These are phyloP conservation scores for Caenorhabditis plicata DNA, from an alignment of 2,888 invertebrate species.

Conservation along the genomic window DNA sequence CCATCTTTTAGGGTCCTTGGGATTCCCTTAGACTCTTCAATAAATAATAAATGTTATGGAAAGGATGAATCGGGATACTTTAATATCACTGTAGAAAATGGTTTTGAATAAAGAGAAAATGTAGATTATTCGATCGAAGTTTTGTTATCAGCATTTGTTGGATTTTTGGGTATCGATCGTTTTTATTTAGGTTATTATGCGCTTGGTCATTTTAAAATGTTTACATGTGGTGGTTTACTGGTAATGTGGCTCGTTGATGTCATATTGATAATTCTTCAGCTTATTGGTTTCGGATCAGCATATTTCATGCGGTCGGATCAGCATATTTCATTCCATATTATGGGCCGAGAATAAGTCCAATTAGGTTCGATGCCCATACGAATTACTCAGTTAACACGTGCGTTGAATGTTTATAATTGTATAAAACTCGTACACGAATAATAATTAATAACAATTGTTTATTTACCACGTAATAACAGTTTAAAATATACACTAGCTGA, in stretches of 20 bases:
- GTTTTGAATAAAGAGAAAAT: conserved; percentile 37
- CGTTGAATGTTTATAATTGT: neutral
- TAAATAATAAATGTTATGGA: too few relatives aligned
- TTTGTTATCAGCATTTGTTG: conserved; percentile 89
- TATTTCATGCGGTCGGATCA: conserved; percentile 69
- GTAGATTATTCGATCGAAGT: conserved; percentile 71
- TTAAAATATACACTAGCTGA: too few relatives aligned
- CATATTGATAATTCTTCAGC: conserved; percentile 82
- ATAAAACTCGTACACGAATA: too few relatives aligned
- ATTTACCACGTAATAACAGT: too few relatives aligned
- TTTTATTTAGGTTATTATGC: conserved; percentile 98
- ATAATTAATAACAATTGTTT: too few relatives aligned
- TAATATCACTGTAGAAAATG: conserved; percentile 36
- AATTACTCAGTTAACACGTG: conserved; percentile 1
- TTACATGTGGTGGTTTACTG: conserved; percentile 93
- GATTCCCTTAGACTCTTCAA: too few relatives aligned
- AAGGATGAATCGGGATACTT: conserved; percentile 21
- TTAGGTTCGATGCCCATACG: conserved; percentile 11
- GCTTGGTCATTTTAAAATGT: conserved; percentile 82
- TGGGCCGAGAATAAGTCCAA: conserved; percentile 62
- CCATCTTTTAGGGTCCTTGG: too few relatives aligned
- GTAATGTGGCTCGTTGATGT: conserved; percentile 86
- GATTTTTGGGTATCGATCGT: conserved; percentile 95
- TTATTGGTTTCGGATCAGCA: too few relatives aligned
- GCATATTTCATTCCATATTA: conserved; percentile 68